These are phyloP conservation scores for Mesaphorura yosii DNA, from an alignment of 1,140 invertebrate species.

Conservation along the genomic window DNA sequence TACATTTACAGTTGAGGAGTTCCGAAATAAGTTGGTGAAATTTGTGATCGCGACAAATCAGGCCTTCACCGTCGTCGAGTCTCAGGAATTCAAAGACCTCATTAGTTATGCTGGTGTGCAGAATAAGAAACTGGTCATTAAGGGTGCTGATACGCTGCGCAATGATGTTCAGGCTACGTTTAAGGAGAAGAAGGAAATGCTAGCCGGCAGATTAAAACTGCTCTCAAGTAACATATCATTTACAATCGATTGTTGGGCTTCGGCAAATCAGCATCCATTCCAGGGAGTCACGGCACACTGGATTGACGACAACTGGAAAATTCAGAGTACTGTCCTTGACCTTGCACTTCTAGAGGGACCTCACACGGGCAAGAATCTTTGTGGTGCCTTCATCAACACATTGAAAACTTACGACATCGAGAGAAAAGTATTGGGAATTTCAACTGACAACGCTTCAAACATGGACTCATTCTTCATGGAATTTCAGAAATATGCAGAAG, in stretches of 20 bases:
- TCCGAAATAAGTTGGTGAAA: neutral
- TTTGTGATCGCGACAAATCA: neutral
- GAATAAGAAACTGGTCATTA: neutral
- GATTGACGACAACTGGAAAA: conserved; percentile 22
- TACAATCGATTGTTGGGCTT: conserved; percentile 35
- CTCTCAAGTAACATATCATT: conserved; percentile 11
- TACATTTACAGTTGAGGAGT: neutral
- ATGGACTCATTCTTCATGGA: conserved; percentile 15
- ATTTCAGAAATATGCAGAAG: neutral
- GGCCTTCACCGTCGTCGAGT: neutral
- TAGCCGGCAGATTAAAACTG: neutral
- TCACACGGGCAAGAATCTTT: conserved; percentile 22
- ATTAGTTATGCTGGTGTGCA: neutral
- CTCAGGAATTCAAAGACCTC: neutral
- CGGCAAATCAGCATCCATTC: conserved; percentile 32
- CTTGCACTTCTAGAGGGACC: conserved; percentile 19
- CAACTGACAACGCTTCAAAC: conserved; percentile 33
- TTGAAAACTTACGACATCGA: conserved; percentile 27
- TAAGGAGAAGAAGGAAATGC: neutral
- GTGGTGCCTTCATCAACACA: conserved; percentile 18
- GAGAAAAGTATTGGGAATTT: conserved; percentile 20
- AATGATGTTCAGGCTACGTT: neutral
- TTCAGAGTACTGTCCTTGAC: conserved; percentile 5
- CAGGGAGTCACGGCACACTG: conserved; percentile 33
- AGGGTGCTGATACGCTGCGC: neutral